phyloP scores from a whole-genome alignment of 2,797 vertebrate species.

The Remorina albescens region DNA sequence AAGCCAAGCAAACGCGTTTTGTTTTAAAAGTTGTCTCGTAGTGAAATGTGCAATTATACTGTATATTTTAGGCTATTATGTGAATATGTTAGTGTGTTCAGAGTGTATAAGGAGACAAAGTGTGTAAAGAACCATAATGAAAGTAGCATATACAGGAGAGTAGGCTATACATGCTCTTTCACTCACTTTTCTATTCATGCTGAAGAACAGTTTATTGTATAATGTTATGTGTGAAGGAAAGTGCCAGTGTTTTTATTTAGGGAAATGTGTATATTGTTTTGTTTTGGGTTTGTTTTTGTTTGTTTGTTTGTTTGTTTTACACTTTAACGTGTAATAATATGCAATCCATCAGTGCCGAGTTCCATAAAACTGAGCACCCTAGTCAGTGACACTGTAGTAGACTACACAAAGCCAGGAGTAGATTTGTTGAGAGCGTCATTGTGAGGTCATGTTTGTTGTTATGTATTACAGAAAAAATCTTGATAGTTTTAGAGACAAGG shows the following conservation, averaged over 20 bases:
- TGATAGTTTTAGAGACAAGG: slow-evolving; percentile 22
- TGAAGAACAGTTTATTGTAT: slow-evolving; percentile 54
- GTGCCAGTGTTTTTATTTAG: slow-evolving; percentile 74
- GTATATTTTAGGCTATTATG: slow-evolving; percentile 51
- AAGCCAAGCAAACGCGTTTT: slow-evolving; percentile 60
- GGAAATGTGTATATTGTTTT: slow-evolving; percentile 43
- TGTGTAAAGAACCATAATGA: slow-evolving; percentile 33
- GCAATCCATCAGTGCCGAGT: slow-evolving; percentile 79
- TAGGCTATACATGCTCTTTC: slow-evolving; percentile 32
- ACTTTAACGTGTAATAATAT: slow-evolving; percentile 74
- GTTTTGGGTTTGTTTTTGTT: neutral
- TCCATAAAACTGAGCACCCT: slow-evolving; percentile 57
- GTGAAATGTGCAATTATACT: slow-evolving; percentile 70
- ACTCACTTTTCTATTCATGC: slow-evolving; percentile 63
- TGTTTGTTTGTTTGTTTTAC: slow-evolving; percentile 60
- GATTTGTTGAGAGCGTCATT: slow-evolving; percentile 37
- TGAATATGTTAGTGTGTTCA: slow-evolving; percentile 42
- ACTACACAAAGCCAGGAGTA: slow-evolving; percentile 26
- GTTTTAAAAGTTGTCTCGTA: slow-evolving; percentile 44
- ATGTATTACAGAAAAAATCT: slow-evolving; percentile 26
- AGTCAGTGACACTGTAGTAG: slow-evolving; percentile 52
- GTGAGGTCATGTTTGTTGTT: slow-evolving; percentile 53
- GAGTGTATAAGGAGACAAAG: slow-evolving; percentile 26
- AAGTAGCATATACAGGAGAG: slow-evolving; percentile 47
- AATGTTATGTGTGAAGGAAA: slow-evolving; percentile 66